Conservation (phyloP, 2,797 vertebrate genomes). For the Prunella strophiata region DNA sequence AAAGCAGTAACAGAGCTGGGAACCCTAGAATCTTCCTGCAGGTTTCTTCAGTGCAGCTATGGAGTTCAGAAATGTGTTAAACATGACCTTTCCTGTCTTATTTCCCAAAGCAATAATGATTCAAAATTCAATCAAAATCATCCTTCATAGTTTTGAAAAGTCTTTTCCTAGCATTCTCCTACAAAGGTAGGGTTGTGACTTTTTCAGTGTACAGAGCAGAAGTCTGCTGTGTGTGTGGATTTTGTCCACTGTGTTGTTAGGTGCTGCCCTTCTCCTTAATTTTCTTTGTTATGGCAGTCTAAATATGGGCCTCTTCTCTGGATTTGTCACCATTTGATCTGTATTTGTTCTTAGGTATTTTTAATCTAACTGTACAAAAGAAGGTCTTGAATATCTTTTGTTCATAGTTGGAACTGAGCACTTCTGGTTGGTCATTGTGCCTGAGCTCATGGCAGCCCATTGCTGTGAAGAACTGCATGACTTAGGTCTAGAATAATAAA, state of each 20-base stretch:
- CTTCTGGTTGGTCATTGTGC: not conserved
- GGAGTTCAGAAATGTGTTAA: not conserved
- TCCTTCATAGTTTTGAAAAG: not conserved
- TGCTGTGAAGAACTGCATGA: not conserved
- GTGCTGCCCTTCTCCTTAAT: not conserved
- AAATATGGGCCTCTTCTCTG: not conserved
- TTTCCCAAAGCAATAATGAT: not conserved
- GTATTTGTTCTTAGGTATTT: not conserved
- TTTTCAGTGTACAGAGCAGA: not conserved
- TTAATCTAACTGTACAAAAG: not conserved
- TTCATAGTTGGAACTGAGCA: not conserved
- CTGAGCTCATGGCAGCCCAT: not conserved
- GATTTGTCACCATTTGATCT: not conserved
- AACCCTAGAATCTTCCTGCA: not conserved
- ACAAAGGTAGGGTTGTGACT: not conserved
- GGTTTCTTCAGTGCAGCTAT: not conserved
- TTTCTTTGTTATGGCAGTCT: not conserved
- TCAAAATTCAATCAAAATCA: not conserved
- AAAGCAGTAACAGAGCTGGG: not conserved
- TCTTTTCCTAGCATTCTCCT: not conserved
- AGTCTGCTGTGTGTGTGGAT: not conserved
- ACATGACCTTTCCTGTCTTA: not conserved
- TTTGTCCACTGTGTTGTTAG: not conserved
- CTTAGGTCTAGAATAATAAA: slow-evolving; percentile 15
- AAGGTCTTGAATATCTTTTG: not conserved